Evolutionary conservation across 2,888 invertebrate genomes (phyloP), one percentile per base, ranked within the genome.

Genomic region (Catocala sponsa): DNA sequence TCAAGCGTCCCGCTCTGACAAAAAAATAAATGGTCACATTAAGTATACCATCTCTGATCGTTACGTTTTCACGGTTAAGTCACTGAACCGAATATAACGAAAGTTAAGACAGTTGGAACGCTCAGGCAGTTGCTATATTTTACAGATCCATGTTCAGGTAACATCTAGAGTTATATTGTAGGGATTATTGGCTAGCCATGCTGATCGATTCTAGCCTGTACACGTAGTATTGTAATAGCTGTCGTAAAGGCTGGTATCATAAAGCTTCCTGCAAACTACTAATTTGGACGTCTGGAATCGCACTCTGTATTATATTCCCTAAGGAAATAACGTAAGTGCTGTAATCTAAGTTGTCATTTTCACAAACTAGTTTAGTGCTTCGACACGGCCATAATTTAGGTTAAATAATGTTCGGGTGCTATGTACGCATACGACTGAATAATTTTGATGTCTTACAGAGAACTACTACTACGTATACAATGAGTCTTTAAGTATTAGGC

Each of bases 271-370:
- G 53, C 55, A 64, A 65, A 59, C 59, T 53, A 54, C 68, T 60
- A 68, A 70, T 59, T 68, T 58, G 63, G 71, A 56, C 51, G 52
- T 71, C 65, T 75, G 59, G 60, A 63, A 73, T 62, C 70, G 57
- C 62, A 72, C 59, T 63, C 73, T 55, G 48, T 65, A 69, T 67
- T 55, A 72, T 70, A 72, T 71, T 72, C 83, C 80, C 83, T 52
- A 58, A 75, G 83, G 83, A 79, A 82, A 83, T 81, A 78, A 69
- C 47, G 61, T 72, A 72, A 80, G 77, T 78, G 78, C 63, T 48
- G 44, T 68, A 68, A 70, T 71, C 73, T 68, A 78, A 78, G 68
- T 74, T 75, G 68, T 72, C 74, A 67, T 71, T 70, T 72, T 72
- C 59, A 56, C 66, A 49, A 65, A 66, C 68, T 69, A 60, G 64